Base-by-base conservation (phyloP, 2,888 invertebrate genomes). In the Orthonevra nobilis region DNA sequence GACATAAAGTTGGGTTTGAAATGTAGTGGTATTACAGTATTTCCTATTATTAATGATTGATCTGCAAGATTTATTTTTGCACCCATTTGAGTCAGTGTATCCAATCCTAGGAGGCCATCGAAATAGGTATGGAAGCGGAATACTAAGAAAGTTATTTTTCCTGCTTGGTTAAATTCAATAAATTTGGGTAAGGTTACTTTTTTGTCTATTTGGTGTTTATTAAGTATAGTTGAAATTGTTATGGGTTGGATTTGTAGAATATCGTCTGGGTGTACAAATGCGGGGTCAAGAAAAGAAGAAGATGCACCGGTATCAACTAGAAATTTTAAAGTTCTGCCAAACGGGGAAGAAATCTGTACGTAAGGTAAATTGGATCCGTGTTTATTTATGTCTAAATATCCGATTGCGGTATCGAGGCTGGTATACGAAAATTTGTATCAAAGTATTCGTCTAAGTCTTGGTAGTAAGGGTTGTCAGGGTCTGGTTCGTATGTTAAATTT, bases 381-480 rank as follows among this genome's bases (percentile, higher is more conserved):
- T 42, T 44, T 44, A 9, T 60, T 60, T 28, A 44, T 17, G 20
- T 60, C 40, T 56, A 56, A 20, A 10, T 17, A 58, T 26, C 56
- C 40, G 6, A 36, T 40, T n/a, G n/a, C n/a, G n/a, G n/a, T n/a
- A n/a, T 23, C 32, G 60, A 60, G 60, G 60, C 60, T 28, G n/a
- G 28, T 42, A 17, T 20, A 5, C 1, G 30, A 60, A 60, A 60
- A 60, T 60, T 44, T 30, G 9, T 3, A 5, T 58, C n/a, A n/a
- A n/a, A n/a, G n/a, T n/a, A n/a, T n/a, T n/a, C n/a, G n/a, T n/a
- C n/a, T n/a, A n/a, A n/a, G n/a, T n/a, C 23, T 23, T 3, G 1
- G 1, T 30, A 30, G 1, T 30, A n/a, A 1, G 7, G 1, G 7
- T 7, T 30, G n/a, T 23, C 23, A 23, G 23, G 23, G 4, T 30